A percentile compares a stretch with the other conserved stretches of the same genome.
These are phyloP conservation scores for Leucophora obtusa DNA, from an alignment of 2,888 invertebrate species.

Conservation along the genomic window DNA sequence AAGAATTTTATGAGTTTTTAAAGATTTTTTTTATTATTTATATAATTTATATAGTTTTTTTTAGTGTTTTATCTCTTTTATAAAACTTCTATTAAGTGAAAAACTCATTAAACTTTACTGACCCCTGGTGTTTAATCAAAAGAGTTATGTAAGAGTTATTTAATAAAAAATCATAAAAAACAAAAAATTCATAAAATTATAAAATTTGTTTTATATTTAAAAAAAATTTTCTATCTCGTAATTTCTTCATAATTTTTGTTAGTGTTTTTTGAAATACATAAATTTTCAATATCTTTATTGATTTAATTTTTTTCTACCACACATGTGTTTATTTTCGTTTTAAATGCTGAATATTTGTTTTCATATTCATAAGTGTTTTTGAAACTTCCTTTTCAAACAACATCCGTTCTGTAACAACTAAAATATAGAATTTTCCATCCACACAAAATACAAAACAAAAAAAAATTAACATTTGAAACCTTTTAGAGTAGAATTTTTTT, in stretches of 20 bases:
- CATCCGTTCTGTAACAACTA: not conserved
- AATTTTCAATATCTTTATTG: not conserved
- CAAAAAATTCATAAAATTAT: too few relatives aligned
- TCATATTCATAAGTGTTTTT: conserved; percentile 1
- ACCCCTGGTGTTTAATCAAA: not conserved
- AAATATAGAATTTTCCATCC: not conserved
- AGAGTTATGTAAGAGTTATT: too few relatives aligned
- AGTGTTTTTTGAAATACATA: not conserved
- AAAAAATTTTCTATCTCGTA: not conserved
- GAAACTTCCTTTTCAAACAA: conserved; percentile 35
- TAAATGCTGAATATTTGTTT: conserved; percentile 5
- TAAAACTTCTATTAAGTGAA: conserved; percentile 26
- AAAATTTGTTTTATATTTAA: too few relatives aligned
- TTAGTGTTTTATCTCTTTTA: not conserved
- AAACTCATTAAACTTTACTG: conserved; percentile 12
- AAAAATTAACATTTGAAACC: conserved; percentile 39
- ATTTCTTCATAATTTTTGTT: too few relatives aligned
- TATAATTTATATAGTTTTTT: conserved; percentile 6
- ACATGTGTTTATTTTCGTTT: conserved; percentile 20
- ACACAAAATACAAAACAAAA: not conserved
- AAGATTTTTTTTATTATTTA: not conserved
- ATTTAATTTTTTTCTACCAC: not conserved
- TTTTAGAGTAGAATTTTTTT: not conserved
- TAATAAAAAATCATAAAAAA: too few relatives aligned
- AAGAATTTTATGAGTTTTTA: conserved; percentile 7